Evolutionary conservation across 2,888 invertebrate genomes (phyloP), one percentile per base, ranked within the genome.

Genomic region (Papilio demoleus): DNA sequence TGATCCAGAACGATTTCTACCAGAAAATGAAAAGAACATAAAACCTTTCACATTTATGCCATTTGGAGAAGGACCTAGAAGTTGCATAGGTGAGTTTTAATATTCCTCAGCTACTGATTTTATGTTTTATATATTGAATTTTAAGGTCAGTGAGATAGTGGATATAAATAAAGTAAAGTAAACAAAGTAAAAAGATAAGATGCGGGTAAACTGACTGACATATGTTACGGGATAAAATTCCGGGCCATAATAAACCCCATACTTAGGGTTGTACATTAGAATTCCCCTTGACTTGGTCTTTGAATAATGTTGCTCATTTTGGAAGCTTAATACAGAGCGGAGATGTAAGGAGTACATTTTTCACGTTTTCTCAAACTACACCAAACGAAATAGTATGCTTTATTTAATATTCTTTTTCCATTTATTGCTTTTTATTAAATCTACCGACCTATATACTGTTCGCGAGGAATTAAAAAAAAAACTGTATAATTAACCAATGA

Each of bases 11-110:
- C 79, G 94, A 65, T 94, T 94, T 72, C 88, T 83, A 27, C 90
- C 93, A 0, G 93, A 93, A 71, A 94, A 94, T 71, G 92, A 92
- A 73, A 75, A 79, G 0, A 84, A 87, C 1, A 75, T 78, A 0
- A 69, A 69, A 8, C 78, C 81, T 0, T 77, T 75, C 53, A 73
- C 79, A 0, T 93, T 88, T 68, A 70, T 92, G 71, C 93, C 94
- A 0, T 94, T 94, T 70, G 93, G 94, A 0, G 71, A 87, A 6
- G 94, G 94, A 1, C 94, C 92, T 2, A 85, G 94, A 60, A 93
- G 85, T 75, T 94, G 94, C 74, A 92, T 94, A 68, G 94, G 94
- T 69, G 19, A 27, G n/a, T n/a, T 9, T 14, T n/a, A 2, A 24
- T n/a, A n/a, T n/a, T n/a, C n/a, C n/a, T n/a, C n/a, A n/a, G n/a